A percentile compares a stretch with the other conserved stretches of the same genome.
These are phyloP conservation scores for Blastobasis adustella DNA, from an alignment of 2,888 invertebrate species.

Conservation along the genomic window DNA sequence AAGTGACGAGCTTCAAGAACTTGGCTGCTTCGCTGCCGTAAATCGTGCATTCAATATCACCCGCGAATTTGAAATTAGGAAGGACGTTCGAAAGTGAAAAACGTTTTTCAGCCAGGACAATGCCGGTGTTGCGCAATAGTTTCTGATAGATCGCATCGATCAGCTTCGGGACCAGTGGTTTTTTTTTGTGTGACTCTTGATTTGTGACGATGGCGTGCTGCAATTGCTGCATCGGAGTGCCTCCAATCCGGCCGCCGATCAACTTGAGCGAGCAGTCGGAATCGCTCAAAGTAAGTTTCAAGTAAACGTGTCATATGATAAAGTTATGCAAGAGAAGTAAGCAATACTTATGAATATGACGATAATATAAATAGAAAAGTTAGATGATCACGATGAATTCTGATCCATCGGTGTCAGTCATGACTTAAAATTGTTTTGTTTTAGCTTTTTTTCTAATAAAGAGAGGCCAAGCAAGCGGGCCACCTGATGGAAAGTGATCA, in stretches of 20 bases:
- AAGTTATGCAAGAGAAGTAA: too few species aligned
- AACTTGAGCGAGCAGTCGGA: conserved; percentile 83
- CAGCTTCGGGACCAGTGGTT: conserved; percentile 35
- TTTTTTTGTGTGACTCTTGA: conserved; percentile 32
- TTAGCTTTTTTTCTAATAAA: too few species aligned
- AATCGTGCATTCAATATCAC: conserved; percentile 21
- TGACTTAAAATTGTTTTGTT: too few species aligned
- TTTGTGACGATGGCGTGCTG: conserved; percentile 75
- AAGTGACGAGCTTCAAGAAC: conserved; percentile 53
- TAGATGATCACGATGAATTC: too few species aligned
- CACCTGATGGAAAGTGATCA: too few species aligned
- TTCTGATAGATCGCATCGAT: conserved; percentile 26
- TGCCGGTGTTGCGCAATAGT: conserved; percentile 50
- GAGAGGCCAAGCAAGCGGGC: too few species aligned
- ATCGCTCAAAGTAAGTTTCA: conserved; percentile 80
- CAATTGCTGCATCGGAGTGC: conserved; percentile 78
- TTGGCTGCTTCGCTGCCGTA: conserved; percentile 25
- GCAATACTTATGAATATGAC: too few species aligned
- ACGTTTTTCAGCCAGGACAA: conserved; percentile 1
- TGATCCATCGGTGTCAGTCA: too few species aligned
- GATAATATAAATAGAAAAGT: too few species aligned
- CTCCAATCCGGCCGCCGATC: conserved; percentile 85
- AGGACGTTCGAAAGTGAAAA: conserved; percentile 25
- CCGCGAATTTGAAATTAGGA: conserved; percentile 21
- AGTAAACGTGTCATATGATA: too few species aligned